Evolutionary conservation across 2,113 vertebrate species (phyloP).

Genomic region (Oostethus manadensis): DNA sequence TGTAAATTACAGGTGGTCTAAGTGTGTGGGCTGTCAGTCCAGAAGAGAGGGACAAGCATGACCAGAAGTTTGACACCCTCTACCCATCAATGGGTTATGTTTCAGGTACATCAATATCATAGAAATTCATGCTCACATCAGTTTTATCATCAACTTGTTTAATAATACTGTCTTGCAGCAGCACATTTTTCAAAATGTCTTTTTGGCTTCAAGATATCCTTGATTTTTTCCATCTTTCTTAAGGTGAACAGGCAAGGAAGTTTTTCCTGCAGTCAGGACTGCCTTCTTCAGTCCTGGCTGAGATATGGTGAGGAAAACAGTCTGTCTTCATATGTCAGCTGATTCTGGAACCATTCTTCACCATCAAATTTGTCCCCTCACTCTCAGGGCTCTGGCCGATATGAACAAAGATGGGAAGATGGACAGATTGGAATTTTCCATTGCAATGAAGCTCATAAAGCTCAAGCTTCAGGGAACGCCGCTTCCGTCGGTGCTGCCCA

Average conservation of each 20-base stretch:
- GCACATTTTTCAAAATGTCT: too few species aligned
- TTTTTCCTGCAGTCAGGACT: constrained; percentile 94
- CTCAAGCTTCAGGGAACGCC: constrained; percentile 86
- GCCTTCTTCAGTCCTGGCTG: constrained; percentile 81
- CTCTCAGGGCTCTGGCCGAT: constrained; percentile 84
- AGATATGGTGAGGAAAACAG: constrained; percentile 85
- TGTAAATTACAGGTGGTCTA: constrained; percentile 68
- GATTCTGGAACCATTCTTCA: background rate
- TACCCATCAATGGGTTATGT: constrained; percentile 82
- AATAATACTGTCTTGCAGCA: too few species aligned
- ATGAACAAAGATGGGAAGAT: constrained; percentile 96
- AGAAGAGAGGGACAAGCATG: constrained; percentile 85
- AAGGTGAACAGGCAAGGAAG: constrained; percentile 88
- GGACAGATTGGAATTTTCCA: constrained; percentile 94
- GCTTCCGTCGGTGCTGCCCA: constrained; percentile 81
- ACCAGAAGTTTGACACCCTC: constrained; percentile 87
- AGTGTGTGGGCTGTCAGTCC: constrained; percentile 86
- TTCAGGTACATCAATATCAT: constrained; percentile 71
- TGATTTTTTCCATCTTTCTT: constrained; percentile 12
- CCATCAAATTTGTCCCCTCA: background rate
- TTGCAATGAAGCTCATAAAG: constrained; percentile 98
- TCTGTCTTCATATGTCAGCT: background rate
- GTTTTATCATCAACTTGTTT: background rate
- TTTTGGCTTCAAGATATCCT: background rate
- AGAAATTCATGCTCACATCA: background rate